Evolutionary conservation across 2,888 invertebrate species (phyloP).

Genomic region (Agrilus mali): DNA sequence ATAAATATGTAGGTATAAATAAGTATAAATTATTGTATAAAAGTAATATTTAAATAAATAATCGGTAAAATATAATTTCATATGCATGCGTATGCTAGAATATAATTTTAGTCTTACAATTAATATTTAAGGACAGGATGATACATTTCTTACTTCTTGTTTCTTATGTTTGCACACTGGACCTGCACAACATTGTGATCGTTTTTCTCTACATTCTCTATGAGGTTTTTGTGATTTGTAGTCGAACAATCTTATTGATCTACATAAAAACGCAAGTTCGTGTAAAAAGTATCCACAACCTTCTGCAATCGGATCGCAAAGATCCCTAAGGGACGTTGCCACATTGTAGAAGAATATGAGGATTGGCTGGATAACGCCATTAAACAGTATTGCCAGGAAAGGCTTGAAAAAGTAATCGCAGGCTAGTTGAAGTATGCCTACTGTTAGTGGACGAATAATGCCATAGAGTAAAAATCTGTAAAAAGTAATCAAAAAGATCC

Average conservation of each 20-base stretch:
- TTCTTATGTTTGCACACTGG: too few species aligned
- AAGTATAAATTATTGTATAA: too few species aligned
- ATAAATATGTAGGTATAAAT: too few species aligned
- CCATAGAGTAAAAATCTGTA: conserved; percentile 43
- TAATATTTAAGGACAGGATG: too few species aligned
- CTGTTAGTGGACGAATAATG: conserved; percentile 43
- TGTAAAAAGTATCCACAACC: conserved; percentile 39
- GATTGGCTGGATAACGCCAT: conserved; percentile 53
- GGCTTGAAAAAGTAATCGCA: conserved; percentile 61
- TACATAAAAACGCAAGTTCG: conserved; percentile 34
- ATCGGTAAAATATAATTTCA: too few species aligned
- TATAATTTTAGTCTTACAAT: too few species aligned
- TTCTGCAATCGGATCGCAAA: conserved; percentile 48
- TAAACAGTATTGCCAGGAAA: conserved; percentile 45
- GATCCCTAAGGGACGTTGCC: conserved; percentile 46
- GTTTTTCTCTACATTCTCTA: too few species aligned
- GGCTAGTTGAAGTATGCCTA: conserved; percentile 46
- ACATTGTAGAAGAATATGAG: conserved; percentile 51
- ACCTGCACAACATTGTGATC: too few species aligned
- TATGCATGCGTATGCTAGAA: too few species aligned
- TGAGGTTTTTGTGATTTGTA: too few species aligned
- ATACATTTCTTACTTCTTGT: too few species aligned
- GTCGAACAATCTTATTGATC: conserved; percentile 37
- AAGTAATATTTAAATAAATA: too few species aligned
- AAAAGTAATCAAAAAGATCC: conserved; percentile 7